phyloP scores from a whole-genome alignment of 2,113 vertebrate genomes.

The Tragulus kanchil region DNA sequence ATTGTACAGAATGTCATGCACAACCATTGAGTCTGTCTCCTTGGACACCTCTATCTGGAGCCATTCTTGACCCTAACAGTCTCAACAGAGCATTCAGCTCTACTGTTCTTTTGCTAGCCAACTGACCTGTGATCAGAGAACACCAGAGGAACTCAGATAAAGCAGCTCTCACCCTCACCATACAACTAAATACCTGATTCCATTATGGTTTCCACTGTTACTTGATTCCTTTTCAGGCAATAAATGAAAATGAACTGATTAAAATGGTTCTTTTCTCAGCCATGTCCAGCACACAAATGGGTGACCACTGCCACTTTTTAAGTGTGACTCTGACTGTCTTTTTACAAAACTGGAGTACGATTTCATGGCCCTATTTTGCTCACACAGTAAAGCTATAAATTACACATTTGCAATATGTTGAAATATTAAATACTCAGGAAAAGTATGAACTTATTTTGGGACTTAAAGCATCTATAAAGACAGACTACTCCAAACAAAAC shows the following conservation, averaged over 20 bases:
- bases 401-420: not conserved
- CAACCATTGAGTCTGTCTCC: not conserved
- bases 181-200: not conserved
- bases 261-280: not conserved
- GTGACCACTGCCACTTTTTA: not conserved
- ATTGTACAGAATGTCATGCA: not conserved
- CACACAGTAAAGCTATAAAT: constrained; percentile 24
- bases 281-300: not conserved
- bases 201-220: not conserved
- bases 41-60: not conserved
- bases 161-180: not conserved
- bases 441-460: not conserved
- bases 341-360: not conserved
- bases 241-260: not conserved
- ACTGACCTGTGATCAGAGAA: not conserved
- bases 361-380: not conserved
- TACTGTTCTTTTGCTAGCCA: not conserved
- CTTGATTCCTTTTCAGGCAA: not conserved
- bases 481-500: constrained; percentile 25
- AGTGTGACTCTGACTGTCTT: not conserved
- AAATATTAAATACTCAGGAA: constrained; percentile 9
- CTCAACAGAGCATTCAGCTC: not conserved
- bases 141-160: not conserved
- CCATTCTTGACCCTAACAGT: not conserved
- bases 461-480: not conserved